Percentiles rank a stretch among this genome's conserved stretches.
Evolutionary conservation across 2,888 invertebrate genomes (phyloP).

Genomic region (Cryptocephalus primarius): DNA sequence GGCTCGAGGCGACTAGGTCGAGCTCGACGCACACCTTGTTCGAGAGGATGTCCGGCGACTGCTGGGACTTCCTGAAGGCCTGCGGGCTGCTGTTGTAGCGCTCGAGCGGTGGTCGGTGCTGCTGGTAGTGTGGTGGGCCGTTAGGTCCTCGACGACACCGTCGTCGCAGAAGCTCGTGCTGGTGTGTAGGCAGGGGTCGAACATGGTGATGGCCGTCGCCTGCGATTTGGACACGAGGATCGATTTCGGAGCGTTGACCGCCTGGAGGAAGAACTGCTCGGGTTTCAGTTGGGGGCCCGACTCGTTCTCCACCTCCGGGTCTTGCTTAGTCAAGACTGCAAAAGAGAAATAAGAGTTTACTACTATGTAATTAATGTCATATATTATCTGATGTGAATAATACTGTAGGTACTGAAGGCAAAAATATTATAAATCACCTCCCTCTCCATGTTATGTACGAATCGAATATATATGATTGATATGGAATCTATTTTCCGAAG

Average conservation of each 20-base stretch:
- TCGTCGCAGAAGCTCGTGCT: constrained; percentile 22
- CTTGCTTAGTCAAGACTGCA: constrained; percentile 53
- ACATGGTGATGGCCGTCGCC: background rate
- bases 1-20: constrained; percentile 35
- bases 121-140: constrained; percentile 6
- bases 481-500: too few relatives aligned
- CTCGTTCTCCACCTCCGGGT: constrained; percentile 53
- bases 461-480: too few relatives aligned
- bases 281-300: constrained; percentile 34
- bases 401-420: too few relatives aligned
- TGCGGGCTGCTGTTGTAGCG: constrained; percentile 40
- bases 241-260: constrained; percentile 8
- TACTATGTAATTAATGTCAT: background rate
- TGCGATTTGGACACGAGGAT: background rate
- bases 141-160: background rate
- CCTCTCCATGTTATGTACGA: too few relatives aligned
- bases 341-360: constrained; percentile 6
- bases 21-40: constrained; percentile 48
- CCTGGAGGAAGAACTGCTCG: constrained; percentile 16
- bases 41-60: constrained; percentile 36
- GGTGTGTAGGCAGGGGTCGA: constrained; percentile 27
- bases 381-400: background rate
- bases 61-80: constrained; percentile 14
- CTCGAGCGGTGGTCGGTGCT: constrained; percentile 26
- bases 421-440: too few relatives aligned